Conservation (phyloP, 37 sponge, comb jelly and placozoan species). For the Halisarca cf. caerulea region DNA sequence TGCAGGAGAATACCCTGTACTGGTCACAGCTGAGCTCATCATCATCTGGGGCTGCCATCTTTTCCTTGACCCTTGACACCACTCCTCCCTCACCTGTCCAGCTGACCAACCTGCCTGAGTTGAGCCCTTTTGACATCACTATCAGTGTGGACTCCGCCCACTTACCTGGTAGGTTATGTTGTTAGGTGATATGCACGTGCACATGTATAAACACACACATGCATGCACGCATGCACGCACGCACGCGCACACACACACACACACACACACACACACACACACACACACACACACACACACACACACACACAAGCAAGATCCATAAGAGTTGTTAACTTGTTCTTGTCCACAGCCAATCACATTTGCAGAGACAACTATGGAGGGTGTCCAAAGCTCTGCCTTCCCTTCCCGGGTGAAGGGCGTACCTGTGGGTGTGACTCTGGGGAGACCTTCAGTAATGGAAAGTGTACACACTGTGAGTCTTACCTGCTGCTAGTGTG, state of each 20-base stretch:
- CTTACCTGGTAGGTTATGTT: conserved; percentile 6
- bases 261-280: too few relatives aligned
- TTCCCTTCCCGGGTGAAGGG: not conserved
- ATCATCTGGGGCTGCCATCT: not conserved
- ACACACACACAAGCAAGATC: too few relatives aligned
- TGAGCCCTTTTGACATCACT: not conserved
- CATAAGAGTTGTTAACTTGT: too few relatives aligned
- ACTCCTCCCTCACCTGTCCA: not conserved
- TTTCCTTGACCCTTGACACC: not conserved
- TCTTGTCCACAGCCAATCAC: not conserved
- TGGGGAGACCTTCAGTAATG: not conserved
- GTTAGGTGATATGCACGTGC: not conserved
- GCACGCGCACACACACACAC: too few relatives aligned
- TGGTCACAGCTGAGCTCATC: not conserved
- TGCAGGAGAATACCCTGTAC: not conserved
- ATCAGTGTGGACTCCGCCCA: too few relatives aligned
- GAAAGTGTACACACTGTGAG: not conserved
- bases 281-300: too few relatives aligned
- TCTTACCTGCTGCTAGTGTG: not conserved
- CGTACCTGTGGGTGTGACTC: not conserved
- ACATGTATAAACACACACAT: too few relatives aligned
- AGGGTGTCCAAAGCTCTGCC: not conserved
- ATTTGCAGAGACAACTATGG: not conserved
- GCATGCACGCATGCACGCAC: too few relatives aligned
- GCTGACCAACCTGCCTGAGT: not conserved